A percentile compares a stretch with the other conserved stretches of the same genome.
phyloP scores from a whole-genome alignment of 2,888 invertebrate genomes.

The Periphyllus acericola region DNA sequence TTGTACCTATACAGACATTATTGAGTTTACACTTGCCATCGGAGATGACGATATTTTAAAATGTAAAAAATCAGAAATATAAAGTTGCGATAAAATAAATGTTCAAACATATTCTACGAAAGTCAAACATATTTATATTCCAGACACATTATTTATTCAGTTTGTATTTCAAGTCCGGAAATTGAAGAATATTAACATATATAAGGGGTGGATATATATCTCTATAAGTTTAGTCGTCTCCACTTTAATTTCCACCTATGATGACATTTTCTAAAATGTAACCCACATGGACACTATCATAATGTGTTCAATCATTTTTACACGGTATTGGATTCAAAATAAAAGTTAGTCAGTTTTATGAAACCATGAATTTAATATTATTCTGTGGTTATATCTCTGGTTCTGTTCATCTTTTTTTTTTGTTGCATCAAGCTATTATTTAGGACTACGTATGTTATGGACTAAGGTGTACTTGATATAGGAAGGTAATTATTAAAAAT shows the following conservation, averaged over 20 bases:
- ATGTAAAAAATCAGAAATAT: not conserved
- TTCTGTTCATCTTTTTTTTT: not conserved
- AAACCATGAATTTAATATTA: no score
- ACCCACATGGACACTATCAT: not conserved
- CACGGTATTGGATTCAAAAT: conserved; percentile 2
- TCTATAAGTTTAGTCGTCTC: conserved; percentile 31
- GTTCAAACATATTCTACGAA: not conserved
- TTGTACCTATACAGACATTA: no score
- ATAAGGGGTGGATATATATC: conserved; percentile 24
- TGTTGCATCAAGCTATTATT: not conserved
- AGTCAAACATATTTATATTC: conserved; percentile 35
- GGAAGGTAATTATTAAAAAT: no score
- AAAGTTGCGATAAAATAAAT: not conserved
- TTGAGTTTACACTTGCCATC: not conserved
- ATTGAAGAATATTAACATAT: conserved; percentile 59
- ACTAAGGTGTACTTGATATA: no score
- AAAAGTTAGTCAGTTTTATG: not conserved
- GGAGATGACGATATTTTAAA: not conserved
- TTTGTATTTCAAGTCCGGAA: conserved; percentile 49
- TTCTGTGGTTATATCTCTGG: no score
- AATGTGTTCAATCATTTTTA: conserved; percentile 32
- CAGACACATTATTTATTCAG: conserved; percentile 37
- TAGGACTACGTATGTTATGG: not conserved
- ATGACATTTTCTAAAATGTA: conserved; percentile 53
- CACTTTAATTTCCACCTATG: conserved; percentile 20